A percentile compares a stretch with the other conserved stretches of the same genome.
Conservation (phyloP, 2,888 invertebrate species). For the Orchesellides sinensis region DNA sequence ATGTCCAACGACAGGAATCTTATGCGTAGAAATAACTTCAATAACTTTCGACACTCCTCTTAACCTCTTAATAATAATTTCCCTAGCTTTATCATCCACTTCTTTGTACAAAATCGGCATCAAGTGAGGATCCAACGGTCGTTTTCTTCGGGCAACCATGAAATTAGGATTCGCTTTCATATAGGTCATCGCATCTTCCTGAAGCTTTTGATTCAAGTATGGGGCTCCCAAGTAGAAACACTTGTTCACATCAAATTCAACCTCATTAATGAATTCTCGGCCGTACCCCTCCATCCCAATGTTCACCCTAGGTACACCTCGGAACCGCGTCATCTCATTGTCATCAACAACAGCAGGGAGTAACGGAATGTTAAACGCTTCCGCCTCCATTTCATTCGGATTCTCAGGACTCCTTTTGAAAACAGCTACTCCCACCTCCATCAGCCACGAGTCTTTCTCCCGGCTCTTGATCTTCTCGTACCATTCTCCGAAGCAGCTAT, state of each 20-base stretch:
- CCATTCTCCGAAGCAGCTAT: conserved; percentile 41
- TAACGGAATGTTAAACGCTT: conserved; percentile 56
- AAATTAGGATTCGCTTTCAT: conserved; percentile 54
- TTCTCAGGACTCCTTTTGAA: conserved; percentile 33
- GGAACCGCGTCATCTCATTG: conserved; percentile 51
- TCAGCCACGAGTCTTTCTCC: conserved; percentile 25
- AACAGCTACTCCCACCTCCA: conserved; percentile 55
- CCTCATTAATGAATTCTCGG: conserved; percentile 40
- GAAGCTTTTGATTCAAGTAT: conserved; percentile 42
- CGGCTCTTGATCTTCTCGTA: conserved; percentile 43
- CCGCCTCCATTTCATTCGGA: conserved; percentile 10
- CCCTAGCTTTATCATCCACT: conserved; percentile 25
- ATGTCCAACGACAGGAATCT: conserved; percentile 62
- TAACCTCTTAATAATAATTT: conserved; percentile 39
- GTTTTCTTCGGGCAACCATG: conserved; percentile 35
- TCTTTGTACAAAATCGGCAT: conserved; percentile 46
- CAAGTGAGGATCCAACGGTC: conserved; percentile 34
- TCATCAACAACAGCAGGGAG: conserved; percentile 51
- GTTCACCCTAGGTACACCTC: neutral
- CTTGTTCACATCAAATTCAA: conserved; percentile 58
- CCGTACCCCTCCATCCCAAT: conserved; percentile 42
- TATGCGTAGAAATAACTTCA: conserved; percentile 31
- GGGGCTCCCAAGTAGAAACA: conserved; percentile 55
- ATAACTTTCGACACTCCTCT: conserved; percentile 61
- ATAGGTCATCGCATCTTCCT: conserved; percentile 23